These are phyloP conservation scores for Ptychoptera contaminata DNA, from an alignment of 2,888 invertebrate species.

Conservation along the genomic window DNA sequence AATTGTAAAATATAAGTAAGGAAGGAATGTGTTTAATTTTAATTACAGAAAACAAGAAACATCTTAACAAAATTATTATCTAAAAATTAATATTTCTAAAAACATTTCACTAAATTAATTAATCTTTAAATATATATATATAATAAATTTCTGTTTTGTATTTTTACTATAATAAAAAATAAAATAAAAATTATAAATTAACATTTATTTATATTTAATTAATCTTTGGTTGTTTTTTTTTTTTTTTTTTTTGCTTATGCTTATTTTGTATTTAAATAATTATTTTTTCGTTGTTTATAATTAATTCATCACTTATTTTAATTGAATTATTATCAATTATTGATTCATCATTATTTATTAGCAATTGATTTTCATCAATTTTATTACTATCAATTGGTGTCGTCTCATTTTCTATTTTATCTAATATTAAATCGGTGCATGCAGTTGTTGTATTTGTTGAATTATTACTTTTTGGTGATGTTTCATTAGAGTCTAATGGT, in stretches of 20 bases:
- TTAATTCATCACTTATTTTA: neutral
- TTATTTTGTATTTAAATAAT: neutral
- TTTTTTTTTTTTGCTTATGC: neutral
- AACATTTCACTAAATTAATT: no score
- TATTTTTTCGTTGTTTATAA: neutral
- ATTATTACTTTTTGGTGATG: slow-evolving; percentile 11
- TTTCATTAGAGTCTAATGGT: slow-evolving; percentile 18
- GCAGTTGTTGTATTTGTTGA: slow-evolving; percentile 4
- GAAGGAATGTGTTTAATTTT: no score
- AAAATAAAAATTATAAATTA: neutral
- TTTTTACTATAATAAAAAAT: neutral
- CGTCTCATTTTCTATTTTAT: neutral
- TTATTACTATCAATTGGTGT: neutral
- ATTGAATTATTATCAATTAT: neutral
- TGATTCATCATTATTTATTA: neutral
- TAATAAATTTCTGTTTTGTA: neutral
- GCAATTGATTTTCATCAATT: neutral
- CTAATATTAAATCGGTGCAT: neutral
- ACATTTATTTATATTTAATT: neutral
- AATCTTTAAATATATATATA: no score
- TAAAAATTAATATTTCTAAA: no score
- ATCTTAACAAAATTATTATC: no score
- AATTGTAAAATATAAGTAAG: no score
- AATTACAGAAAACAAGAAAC: no score
- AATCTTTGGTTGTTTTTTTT: neutral